Percentiles rank a stretch among this genome's conserved stretches.
Conservation (phyloP, 2,888 invertebrate genomes). For the Homarus gammarus region DNA sequence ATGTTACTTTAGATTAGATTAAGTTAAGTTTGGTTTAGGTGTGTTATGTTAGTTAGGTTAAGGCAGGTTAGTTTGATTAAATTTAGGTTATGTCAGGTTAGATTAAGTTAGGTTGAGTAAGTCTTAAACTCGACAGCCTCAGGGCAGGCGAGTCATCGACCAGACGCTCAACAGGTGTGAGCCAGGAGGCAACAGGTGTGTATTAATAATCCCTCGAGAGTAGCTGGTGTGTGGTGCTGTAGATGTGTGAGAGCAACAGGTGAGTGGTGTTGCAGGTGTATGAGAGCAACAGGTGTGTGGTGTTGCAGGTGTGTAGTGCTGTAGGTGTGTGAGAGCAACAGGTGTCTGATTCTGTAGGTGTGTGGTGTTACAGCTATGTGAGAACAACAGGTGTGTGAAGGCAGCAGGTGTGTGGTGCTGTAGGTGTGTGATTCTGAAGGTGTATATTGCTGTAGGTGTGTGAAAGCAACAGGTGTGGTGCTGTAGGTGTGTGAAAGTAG, state of each 20-base stretch:
- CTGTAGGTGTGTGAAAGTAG: not conserved
- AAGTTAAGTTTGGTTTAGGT: slow-evolving; percentile 5
- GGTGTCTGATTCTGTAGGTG: not conserved
- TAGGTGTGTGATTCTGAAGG: not conserved
- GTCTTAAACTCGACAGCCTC: no score
- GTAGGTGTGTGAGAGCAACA: not conserved
- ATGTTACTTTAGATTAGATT: not conserved
- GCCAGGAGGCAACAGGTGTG: no score
- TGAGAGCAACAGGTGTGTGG: not conserved
- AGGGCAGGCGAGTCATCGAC: no score
- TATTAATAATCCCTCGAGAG: no score
- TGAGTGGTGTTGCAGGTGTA: not conserved
- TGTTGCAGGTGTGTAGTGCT: no score
- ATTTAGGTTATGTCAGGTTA: slow-evolving; percentile 67
- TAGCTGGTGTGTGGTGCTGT: no score
- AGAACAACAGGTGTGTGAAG: no score
- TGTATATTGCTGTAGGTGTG: not conserved
- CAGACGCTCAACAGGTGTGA: no score
- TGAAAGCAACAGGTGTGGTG: no score
- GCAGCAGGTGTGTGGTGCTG: not conserved
- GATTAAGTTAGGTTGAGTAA: not conserved
- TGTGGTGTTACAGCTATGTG: no score
- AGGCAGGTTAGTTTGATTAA: not conserved
- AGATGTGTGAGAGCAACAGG: no score
- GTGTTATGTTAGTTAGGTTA: not conserved